Evolutionary conservation across 2,797 vertebrate genomes (phyloP).

Genomic region (Eidolon dupreanum): DNA sequence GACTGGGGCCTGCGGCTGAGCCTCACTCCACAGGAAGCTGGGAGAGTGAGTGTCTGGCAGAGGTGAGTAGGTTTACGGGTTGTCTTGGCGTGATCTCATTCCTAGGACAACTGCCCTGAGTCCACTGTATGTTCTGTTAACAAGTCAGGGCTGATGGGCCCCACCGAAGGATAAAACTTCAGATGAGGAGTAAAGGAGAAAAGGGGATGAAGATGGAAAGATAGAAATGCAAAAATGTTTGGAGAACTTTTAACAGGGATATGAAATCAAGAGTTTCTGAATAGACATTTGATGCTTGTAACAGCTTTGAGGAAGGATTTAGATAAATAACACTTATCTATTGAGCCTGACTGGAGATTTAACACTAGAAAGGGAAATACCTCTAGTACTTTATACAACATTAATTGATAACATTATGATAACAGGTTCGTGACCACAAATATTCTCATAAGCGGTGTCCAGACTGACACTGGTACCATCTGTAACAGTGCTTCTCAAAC

Average conservation of each 20-base stretch:
- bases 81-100: neutral
- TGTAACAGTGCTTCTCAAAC: neutral
- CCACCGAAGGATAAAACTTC: accelerated
- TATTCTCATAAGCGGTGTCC: neutral
- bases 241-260: neutral
- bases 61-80: neutral
- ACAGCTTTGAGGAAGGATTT: neutral
- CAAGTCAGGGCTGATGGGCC: neutral
- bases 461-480: neutral
- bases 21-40: neutral
- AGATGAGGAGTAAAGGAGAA: neutral
- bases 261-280: neutral
- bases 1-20: neutral
- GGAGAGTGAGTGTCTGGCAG: neutral
- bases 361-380: neutral
- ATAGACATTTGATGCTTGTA: neutral
- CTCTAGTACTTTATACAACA: neutral
- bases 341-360: neutral
- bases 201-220: neutral
- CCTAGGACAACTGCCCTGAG: neutral
- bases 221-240: neutral
- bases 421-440: neutral
- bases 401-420: neutral
- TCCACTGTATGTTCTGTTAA: neutral
- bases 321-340: neutral